Percentiles rank a stretch among this genome's conserved stretches.
phyloP scores from a whole-genome alignment of 2,797 vertebrate species.

The Oryzias sinensis region DNA sequence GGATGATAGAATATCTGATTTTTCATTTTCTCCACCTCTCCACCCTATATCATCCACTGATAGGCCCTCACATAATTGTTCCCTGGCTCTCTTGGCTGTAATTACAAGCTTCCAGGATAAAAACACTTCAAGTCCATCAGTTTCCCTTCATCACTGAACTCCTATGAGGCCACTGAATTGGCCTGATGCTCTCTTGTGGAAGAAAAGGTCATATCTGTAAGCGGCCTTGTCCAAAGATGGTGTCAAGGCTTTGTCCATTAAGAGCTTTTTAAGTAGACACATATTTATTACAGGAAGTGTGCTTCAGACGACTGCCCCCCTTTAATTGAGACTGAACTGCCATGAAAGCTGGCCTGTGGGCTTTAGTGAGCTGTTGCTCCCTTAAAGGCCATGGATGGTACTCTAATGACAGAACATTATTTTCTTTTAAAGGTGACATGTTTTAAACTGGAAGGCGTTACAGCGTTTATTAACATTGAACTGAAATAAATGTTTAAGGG shows the following conservation, averaged over 20 bases:
- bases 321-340: slow-evolving; percentile 37
- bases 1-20: slow-evolving; percentile 44
- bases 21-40: slow-evolving; percentile 47
- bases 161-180: slow-evolving; percentile 22
- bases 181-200: slow-evolving; percentile 38
- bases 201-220: slow-evolving; percentile 26
- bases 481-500: too few species aligned
- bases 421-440: neutral
- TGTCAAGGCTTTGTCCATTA: slow-evolving; percentile 24
- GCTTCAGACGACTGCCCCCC: slow-evolving; percentile 10
- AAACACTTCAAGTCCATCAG: slow-evolving; percentile 56
- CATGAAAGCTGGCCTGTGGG: slow-evolving; percentile 11
- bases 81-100: slow-evolving; percentile 33
- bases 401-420: slow-evolving; percentile 16
- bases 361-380: slow-evolving; percentile 28
- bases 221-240: slow-evolving; percentile 12
- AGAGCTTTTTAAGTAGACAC: slow-evolving; percentile 22
- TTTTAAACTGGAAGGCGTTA: neutral
- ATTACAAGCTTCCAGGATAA: slow-evolving; percentile 55
- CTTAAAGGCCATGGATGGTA: slow-evolving; percentile 29
- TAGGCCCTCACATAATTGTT: slow-evolving; percentile 46
- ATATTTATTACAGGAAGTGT: slow-evolving; percentile 13
- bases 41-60: slow-evolving; percentile 45
- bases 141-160: slow-evolving; percentile 49
- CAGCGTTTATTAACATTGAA: neutral